phyloP scores from a whole-genome alignment of 2,888 invertebrate species.

The Mesoligia furuncula region DNA sequence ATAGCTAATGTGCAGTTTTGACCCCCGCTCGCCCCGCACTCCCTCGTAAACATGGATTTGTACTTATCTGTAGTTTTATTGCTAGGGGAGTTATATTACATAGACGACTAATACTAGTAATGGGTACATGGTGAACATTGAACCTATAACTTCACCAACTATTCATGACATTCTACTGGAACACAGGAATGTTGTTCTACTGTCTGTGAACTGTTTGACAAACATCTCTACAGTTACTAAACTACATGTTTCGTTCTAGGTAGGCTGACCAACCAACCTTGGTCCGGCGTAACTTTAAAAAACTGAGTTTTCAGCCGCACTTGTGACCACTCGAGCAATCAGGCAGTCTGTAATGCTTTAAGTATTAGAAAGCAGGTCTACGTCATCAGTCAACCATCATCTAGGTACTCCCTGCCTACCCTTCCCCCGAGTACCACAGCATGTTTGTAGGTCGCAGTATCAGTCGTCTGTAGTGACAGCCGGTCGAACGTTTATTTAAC shows the following conservation, averaged over 20 bases:
- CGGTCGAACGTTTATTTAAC: constrained; percentile 59
- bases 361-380: background rate
- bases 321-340: background rate
- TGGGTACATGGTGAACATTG: too few species aligned
- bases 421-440: background rate
- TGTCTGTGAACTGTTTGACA: background rate
- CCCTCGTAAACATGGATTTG: constrained; percentile 39
- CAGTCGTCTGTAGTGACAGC: constrained; percentile 60
- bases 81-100: background rate
- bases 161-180: background rate
- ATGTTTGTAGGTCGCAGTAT: constrained; percentile 43
- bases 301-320: background rate
- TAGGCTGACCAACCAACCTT: background rate
- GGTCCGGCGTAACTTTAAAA: background rate
- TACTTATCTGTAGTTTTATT: constrained; percentile 52
- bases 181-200: too few species aligned
- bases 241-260: too few species aligned
- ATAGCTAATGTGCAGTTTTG: constrained; percentile 52
- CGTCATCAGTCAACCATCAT: background rate
- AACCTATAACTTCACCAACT: too few species aligned
- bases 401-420: background rate
- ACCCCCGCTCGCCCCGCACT: constrained; percentile 14
- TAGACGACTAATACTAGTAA: too few species aligned
- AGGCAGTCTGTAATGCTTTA: background rate
- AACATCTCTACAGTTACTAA: background rate